phyloP scores from a whole-genome alignment of 2,113 vertebrate species.

The Ochotona princeps region DNA sequence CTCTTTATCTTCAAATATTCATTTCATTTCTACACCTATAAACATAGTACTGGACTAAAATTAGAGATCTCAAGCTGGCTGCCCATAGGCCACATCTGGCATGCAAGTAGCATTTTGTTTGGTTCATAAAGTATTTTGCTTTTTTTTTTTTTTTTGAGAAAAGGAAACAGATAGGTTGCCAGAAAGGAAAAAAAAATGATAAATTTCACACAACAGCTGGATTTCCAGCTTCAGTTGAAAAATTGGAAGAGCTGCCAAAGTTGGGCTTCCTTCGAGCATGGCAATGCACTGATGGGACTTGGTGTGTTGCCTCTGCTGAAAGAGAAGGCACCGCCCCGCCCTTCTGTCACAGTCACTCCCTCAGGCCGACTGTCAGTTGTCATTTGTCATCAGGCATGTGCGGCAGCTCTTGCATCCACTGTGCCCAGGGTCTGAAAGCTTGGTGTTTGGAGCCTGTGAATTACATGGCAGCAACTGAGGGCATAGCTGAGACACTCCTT shows the following conservation, averaged over 20 bases:
- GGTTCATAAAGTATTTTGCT: slow-evolving; percentile 46
- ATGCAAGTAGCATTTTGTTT: slow-evolving; percentile 34
- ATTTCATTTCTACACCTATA: not conserved
- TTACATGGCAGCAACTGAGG: not conserved
- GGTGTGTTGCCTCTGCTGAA: not conserved
- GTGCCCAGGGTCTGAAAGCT: not conserved
- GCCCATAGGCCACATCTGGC: slow-evolving; percentile 46
- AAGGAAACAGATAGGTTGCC: not conserved
- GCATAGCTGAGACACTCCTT: not conserved
- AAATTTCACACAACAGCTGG: slow-evolving; percentile 71
- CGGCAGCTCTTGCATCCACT: not conserved
- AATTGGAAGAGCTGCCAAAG: not conserved
- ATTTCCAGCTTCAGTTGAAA: slow-evolving; percentile 62
- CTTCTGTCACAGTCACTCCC: not conserved
- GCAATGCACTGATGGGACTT: accelerated
- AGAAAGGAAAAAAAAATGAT: slow-evolving; percentile 22
- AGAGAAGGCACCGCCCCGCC: accelerated
- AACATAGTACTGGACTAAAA: slow-evolving; percentile 46
- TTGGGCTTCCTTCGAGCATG: not conserved
- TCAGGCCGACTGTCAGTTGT: not conserved
- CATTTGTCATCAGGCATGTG: not conserved
- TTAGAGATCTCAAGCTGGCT: not conserved
- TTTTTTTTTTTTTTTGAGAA: not conserved
- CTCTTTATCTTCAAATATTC: not conserved
- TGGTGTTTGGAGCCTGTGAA: not conserved